A percentile compares a stretch with the other conserved stretches of the same genome.
phyloP scores from a whole-genome alignment of 2,113 vertebrate genomes.

The Gopherus evgoodei region DNA sequence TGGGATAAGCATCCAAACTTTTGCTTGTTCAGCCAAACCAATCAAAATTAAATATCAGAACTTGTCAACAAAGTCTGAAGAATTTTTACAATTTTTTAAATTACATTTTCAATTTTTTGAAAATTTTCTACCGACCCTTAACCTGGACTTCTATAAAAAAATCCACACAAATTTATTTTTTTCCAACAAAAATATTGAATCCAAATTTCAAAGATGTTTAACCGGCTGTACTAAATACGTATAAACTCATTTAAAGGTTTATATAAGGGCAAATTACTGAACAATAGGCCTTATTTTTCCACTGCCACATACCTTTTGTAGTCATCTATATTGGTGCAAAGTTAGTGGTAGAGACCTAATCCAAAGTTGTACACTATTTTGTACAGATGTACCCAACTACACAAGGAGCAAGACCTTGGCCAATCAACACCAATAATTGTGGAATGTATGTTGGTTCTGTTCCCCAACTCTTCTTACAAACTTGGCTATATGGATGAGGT shows the following conservation, averaged over 20 bases:
- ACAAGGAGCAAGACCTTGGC: background rate
- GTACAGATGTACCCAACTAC: background rate
- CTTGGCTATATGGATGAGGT: background rate
- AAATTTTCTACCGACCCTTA: background rate
- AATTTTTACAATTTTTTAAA: background rate
- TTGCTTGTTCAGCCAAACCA: background rate
- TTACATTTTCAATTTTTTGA: background rate
- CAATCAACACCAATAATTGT: background rate
- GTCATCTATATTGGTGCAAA: background rate
- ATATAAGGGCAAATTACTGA: background rate
- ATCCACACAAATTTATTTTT: background rate
- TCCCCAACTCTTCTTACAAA: background rate
- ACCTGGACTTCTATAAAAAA: background rate
- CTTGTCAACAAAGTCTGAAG: background rate
- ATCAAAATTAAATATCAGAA: background rate
- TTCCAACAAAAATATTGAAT: background rate
- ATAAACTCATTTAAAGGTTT: background rate
- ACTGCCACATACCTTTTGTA: background rate
- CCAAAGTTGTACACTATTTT: background rate
- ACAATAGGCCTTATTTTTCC: background rate
- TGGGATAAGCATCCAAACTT: background rate
- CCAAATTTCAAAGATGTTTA: fast-evolving
- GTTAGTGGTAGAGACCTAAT: fast-evolving
- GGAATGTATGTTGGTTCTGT: background rate
- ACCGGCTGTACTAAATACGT: background rate